Evolutionary conservation across 1,140 invertebrate species (phyloP).

Genomic region (Drosophila teissieri): DNA sequence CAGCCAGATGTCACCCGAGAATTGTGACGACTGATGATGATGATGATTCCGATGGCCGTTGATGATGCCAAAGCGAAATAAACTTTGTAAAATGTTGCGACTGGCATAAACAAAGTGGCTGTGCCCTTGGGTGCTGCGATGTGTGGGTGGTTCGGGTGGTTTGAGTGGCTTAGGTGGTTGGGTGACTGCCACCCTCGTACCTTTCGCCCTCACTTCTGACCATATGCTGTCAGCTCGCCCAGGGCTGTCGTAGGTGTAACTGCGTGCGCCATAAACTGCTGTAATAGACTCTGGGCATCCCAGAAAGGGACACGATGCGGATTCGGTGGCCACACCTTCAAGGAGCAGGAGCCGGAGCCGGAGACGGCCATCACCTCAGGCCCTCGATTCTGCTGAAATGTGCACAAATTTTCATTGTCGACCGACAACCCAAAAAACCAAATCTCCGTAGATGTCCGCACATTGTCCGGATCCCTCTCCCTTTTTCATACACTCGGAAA

Average conservation of each 20-base stretch:
- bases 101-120: conserved; percentile 58
- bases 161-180: not conserved
- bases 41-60: conserved; percentile 60
- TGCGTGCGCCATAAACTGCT: conserved; percentile 78
- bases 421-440: conserved; percentile 62
- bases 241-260: conserved; percentile 73
- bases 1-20: conserved; percentile 64
- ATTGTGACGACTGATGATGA: conserved; percentile 44
- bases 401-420: conserved; percentile 75
- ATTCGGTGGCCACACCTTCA: conserved; percentile 62
- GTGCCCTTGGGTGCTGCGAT: conserved; percentile 6
- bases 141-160: not conserved
- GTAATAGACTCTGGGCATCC: conserved; percentile 69
- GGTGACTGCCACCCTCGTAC: conserved; percentile 17
- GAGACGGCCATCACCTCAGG: conserved; percentile 65
- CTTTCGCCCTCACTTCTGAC: conserved; percentile 45
- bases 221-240: conserved; percentile 66
- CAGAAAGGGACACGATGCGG: conserved; percentile 56
- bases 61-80: conserved; percentile 70
- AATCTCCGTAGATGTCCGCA: conserved; percentile 76
- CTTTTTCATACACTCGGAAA: conserved; percentile 1
- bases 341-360: conserved; percentile 51
- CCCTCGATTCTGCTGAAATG: conserved; percentile 76
- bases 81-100: conserved; percentile 70
- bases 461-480: conserved; percentile 52